Evolutionary conservation across 2,888 invertebrate species (phyloP), one percentile per base, ranked within the genome.

Genomic region (Dinocampus coccinellae): DNA sequence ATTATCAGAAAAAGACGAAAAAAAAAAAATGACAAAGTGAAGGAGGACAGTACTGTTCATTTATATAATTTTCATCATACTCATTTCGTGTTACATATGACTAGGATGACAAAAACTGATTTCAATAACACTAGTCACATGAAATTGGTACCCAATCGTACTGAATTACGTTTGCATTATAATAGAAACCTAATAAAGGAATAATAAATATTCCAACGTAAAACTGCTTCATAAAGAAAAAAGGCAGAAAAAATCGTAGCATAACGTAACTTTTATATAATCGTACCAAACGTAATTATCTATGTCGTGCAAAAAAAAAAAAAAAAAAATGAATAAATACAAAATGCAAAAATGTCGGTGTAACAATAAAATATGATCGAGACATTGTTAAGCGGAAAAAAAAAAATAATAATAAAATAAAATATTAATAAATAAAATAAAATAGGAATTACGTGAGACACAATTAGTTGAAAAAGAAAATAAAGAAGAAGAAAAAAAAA

Each of bases 241-340:
- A 57, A 11, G 29, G n/a, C n/a, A 57, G 36, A 60, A 34, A 61
- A 69, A 57, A 69, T 57, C 57, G 36, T 61, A 63, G 33, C 42
- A 70, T 63, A 70, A 9, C 69, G 53, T 65, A 76, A 73, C 62
- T 75, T 77, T 76, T 75, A 71, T 76, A 76, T 66, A 71, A 74
- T 36, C 71, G 69, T 75, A 72, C 71, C 75, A 74, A 77, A 74
- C 69, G 63, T 57, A 39, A 62, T 39, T 60, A 33, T 58, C 70
- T 61, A 65, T 73, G 75, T 67, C 72, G 72, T 73, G 47, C 47
- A n/a, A 47, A 47, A 16, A 16, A 16, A 16, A 20, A 1, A 16
- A 16, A 42, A 4, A 16, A 42, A 42, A n/a, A 13, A 13, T n/a
- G 13, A 62, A 42, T 13, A 6, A 42, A 42, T 13, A 6, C 3